Percentiles rank a stretch among this genome's conserved stretches.
These are phyloP conservation scores for Leptoclinus maculatus DNA, from an alignment of 2,797 vertebrate species.

Conservation along the genomic window DNA sequence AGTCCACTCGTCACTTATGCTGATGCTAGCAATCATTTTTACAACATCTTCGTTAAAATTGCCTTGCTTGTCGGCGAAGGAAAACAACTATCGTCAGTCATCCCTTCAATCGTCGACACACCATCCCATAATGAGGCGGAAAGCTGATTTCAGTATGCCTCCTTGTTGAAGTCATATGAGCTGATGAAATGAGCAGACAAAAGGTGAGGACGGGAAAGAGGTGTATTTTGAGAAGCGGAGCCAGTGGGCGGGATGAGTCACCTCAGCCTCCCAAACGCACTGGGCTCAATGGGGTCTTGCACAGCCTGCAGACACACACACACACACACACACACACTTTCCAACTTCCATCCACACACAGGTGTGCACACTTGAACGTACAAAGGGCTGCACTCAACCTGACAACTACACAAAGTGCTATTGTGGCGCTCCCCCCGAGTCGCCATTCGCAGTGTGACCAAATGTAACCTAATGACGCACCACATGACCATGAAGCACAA, in stretches of 20 bases:
- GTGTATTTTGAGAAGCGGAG: conserved; percentile 55
- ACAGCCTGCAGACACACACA: conserved; percentile 22
- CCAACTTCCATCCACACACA: conserved; percentile 29
- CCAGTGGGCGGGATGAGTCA: conserved; percentile 61
- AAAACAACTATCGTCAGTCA: too few relatives aligned
- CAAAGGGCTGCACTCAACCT: conserved; percentile 44
- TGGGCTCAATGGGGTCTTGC: conserved; percentile 41
- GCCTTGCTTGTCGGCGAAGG: too few relatives aligned
- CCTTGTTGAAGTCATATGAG: neutral
- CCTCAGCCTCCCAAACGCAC: conserved; percentile 23
- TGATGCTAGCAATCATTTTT: too few relatives aligned
- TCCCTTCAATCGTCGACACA: too few relatives aligned
- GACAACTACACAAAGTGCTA: conserved; percentile 29
- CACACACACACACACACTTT: neutral
- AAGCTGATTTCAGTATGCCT: neutral
- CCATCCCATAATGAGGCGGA: neutral
- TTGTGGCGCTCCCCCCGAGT: conserved; percentile 7
- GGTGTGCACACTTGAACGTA: conserved; percentile 2
- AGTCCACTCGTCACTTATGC: too few relatives aligned
- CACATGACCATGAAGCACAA: conserved; percentile 21
- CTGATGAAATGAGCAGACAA: conserved; percentile 17
- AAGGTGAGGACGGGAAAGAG: conserved; percentile 29
- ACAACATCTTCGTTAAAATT: too few relatives aligned
- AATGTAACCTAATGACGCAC: conserved; percentile 35
- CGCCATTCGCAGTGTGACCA: conserved; percentile 16